phyloP scores from a whole-genome alignment of 2,113 vertebrate genomes.

The Otocyon megalotis region DNA sequence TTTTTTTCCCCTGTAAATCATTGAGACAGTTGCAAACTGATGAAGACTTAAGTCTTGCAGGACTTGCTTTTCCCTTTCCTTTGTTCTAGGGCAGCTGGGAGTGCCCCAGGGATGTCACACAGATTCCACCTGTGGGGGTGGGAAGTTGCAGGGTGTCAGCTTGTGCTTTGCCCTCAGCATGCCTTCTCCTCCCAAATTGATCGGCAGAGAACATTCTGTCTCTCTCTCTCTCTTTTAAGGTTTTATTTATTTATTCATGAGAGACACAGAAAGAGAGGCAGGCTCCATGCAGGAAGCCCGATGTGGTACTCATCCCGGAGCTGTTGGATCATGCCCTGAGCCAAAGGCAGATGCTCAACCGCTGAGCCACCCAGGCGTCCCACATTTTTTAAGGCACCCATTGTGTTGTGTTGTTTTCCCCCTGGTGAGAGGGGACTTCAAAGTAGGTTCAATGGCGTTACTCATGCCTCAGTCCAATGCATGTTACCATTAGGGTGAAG shows the following conservation, averaged over 20 bases:
- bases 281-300: too few species aligned
- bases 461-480: neutral
- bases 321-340: too few species aligned
- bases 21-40: neutral
- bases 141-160: neutral
- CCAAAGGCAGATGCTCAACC: too few species aligned
- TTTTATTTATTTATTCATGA: too few species aligned
- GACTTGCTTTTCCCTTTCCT: neutral
- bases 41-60: neutral
- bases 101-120: neutral
- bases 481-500: rapidly evolving
- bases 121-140: neutral
- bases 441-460: neutral
- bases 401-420: neutral
- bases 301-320: too few species aligned
- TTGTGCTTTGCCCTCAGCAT: neutral
- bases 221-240: too few species aligned
- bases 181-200: neutral
- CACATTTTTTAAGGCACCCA: neutral
- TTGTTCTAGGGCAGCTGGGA: neutral
- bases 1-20: neutral
- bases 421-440: neutral
- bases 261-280: too few species aligned
- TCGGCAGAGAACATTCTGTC: neutral
- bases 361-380: neutral